A percentile compares a stretch with the other conserved stretches of the same genome.
These are phyloP conservation scores for Drosophila mimica DNA, from an alignment of 2,888 invertebrate genomes.

Conservation along the genomic window DNA sequence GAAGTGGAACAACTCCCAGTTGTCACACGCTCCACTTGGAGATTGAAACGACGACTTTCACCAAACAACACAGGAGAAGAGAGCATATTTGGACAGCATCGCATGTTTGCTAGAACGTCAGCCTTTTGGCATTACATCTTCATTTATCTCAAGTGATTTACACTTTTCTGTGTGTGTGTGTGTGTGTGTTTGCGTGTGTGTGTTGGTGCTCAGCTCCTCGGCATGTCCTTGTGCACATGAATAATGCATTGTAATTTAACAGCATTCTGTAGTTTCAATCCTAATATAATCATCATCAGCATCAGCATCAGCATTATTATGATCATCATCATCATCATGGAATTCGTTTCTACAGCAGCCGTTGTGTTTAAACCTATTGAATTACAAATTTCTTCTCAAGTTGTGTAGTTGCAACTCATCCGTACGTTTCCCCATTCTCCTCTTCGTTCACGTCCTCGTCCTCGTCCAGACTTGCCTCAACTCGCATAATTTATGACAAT, in stretches of 20 bases:
- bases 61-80: not conserved
- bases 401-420: slow-evolving; percentile 36
- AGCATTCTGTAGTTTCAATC: slow-evolving; percentile 20
- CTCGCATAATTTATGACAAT: slow-evolving; percentile 43
- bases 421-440: not conserved
- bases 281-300: slow-evolving; percentile 15
- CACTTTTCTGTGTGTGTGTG: slow-evolving; percentile 27
- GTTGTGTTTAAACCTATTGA: slow-evolving; percentile 44
- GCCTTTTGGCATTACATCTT: slow-evolving; percentile 27
- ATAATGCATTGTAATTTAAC: slow-evolving; percentile 53
- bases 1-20: slow-evolving; percentile 1
- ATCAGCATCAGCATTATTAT: slow-evolving; percentile 11
- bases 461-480: not conserved
- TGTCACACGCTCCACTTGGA: slow-evolving; percentile 7
- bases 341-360: slow-evolving; percentile 6
- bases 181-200: slow-evolving; percentile 4
- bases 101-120: slow-evolving; percentile 8
- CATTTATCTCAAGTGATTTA: slow-evolving; percentile 46
- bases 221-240: slow-evolving; percentile 36
- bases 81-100: slow-evolving; percentile 8
- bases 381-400: slow-evolving; percentile 53
- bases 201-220: not conserved
- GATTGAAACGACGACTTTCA: slow-evolving; percentile 5
- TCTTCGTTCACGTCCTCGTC: not conserved
- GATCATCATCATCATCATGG: slow-evolving; percentile 30